These are phyloP conservation scores for Hipposideros armiger DNA, from an alignment of 2,113 vertebrate species.

Conservation along the genomic window DNA sequence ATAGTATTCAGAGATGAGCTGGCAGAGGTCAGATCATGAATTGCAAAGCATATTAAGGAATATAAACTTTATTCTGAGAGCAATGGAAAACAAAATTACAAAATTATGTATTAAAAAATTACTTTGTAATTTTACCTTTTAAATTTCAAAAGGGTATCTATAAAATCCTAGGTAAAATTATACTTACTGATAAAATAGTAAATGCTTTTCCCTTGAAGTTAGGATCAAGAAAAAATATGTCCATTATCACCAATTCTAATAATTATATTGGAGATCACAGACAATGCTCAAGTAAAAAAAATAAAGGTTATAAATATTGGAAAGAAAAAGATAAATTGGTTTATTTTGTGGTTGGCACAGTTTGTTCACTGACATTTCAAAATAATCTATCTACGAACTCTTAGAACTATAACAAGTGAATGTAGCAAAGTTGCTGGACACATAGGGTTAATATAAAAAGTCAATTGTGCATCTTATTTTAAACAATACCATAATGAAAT, in stretches of 20 bases:
- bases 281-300: background rate
- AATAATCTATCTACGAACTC: background rate
- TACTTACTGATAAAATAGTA: background rate
- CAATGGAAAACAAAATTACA: background rate
- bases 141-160: background rate
- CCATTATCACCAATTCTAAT: background rate
- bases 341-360: background rate
- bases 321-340: background rate
- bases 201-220: background rate
- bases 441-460: background rate
- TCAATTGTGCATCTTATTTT: background rate
- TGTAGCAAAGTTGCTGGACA: background rate
- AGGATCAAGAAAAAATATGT: background rate
- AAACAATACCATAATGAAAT: background rate
- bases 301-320: background rate
- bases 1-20: background rate
- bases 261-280: background rate
- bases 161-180: background rate
- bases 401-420: background rate
- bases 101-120: background rate
- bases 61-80: background rate
- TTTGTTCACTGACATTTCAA: background rate
- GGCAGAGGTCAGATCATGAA: background rate
- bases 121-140: background rate
- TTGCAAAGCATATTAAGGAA: background rate